Evolutionary conservation across 2,888 invertebrate species (phyloP), one percentile per base, ranked within the genome.

Genomic region (Oasisia sp.): DNA sequence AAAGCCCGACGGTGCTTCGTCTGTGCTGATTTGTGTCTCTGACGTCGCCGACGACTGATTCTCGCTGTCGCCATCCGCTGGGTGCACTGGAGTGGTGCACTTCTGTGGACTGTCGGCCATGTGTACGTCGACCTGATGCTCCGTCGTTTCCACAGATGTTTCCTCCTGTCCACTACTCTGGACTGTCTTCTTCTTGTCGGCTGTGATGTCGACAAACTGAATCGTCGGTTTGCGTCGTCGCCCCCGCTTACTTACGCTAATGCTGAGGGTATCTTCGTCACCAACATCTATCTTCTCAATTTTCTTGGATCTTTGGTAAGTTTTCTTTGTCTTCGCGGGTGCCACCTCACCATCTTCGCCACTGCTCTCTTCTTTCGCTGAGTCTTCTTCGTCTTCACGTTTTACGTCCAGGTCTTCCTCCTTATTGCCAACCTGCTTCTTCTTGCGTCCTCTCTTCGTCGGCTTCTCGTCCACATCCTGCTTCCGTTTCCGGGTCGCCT

Each of bases 201-300:
- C 74, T 27, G 74, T 74, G 74, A 74, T 74, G 27, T 74, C 74
- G 27, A 74, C 74, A 19, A 74, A 74, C 74, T 74, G 74, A 74
- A 74, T 74, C 74, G 74, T 74, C n/a, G 74, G 74, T n/a, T 74
- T 74, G 74, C 74, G 74, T 74, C 74, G 74, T 74, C 74, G 74
- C 74, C n/a, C 74, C 27, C 74, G 74, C 74, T 27, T 74, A n/a
- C 74, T 27, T 7, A 74, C 74, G n/a, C 74, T 74, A 74, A 19
- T n/a, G 19, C 74, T 4, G 2, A n/a, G 4, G 4, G 7, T n/a
- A 27, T 7, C 74, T 74, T 74, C 74, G 7, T 7, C 27, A 27
- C 27, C 27, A 74, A 74, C 74, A 14, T n/a, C 19, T 27, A 27
- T 19, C 74, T 19, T 74, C 74, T 74, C 27, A 7, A 27, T 27